phyloP scores from a whole-genome alignment of 2,113 vertebrate genomes.

The Megaceryle torquata region DNA sequence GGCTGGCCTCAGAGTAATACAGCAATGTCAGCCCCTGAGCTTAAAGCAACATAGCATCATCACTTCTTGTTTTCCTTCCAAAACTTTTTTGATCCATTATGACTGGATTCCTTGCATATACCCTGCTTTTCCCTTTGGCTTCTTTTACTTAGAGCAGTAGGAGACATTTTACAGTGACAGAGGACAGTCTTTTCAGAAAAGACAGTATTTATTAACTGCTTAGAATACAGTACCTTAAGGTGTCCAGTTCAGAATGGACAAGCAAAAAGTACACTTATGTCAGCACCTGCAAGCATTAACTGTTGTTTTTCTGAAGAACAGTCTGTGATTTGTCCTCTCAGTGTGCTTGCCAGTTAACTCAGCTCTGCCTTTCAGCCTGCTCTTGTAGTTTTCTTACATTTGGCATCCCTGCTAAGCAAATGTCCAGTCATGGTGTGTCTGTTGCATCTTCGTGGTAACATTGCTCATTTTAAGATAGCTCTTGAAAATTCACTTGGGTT shows the following conservation, averaged over 20 bases:
- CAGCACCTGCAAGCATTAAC: not conserved
- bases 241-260: not conserved
- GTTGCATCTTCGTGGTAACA: not conserved
- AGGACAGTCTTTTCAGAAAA: not conserved
- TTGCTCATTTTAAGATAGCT: not conserved
- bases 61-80: not conserved
- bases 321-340: not conserved
- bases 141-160: not conserved
- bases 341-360: not conserved
- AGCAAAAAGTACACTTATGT: not conserved
- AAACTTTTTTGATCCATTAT: not conserved
- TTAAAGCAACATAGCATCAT: not conserved
- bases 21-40: not conserved
- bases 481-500: not conserved
- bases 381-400: not conserved
- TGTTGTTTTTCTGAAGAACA: not conserved
- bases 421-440: not conserved
- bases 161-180: not conserved
- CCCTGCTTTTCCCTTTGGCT: not conserved
- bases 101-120: not conserved
- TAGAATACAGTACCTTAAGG: not conserved
- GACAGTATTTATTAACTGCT: not conserved
- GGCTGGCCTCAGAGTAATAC: not conserved
- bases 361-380: not conserved
- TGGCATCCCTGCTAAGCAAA: not conserved